Conservation (phyloP, 2,113 vertebrate species). For the Tragelaphus strepsiceros region DNA sequence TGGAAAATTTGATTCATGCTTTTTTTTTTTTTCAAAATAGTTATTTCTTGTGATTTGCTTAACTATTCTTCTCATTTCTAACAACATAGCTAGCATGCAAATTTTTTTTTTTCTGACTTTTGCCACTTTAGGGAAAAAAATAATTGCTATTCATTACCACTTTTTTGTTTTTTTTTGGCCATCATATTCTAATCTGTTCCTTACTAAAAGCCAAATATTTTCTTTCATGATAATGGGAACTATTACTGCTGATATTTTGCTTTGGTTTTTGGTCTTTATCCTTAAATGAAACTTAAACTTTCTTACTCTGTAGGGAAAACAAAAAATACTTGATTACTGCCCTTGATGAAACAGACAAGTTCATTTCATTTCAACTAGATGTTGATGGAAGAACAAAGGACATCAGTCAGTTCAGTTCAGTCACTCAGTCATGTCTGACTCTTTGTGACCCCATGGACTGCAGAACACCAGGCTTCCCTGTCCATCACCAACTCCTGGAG, state of each 20-base stretch:
- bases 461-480: background rate
- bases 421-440: background rate
- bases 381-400: background rate
- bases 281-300: constrained; percentile 53
- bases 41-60: constrained; percentile 13
- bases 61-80: background rate
- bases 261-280: constrained; percentile 54
- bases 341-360: constrained; percentile 30
- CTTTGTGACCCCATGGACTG: background rate
- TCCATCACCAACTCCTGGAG: background rate
- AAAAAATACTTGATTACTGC: background rate
- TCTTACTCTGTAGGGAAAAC: background rate
- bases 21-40: background rate
- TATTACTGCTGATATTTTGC: constrained; percentile 14
- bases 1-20: background rate
- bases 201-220: constrained; percentile 52
- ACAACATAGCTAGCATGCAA: background rate
- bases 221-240: background rate
- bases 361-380: background rate
- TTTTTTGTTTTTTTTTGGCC: background rate
- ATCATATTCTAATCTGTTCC: background rate
- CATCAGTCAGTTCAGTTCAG: background rate
- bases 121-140: background rate
- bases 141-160: background rate
- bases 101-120: background rate